phyloP scores from a whole-genome alignment of 2,797 vertebrate genomes.

The Pseudopleuronectes americanus region DNA sequence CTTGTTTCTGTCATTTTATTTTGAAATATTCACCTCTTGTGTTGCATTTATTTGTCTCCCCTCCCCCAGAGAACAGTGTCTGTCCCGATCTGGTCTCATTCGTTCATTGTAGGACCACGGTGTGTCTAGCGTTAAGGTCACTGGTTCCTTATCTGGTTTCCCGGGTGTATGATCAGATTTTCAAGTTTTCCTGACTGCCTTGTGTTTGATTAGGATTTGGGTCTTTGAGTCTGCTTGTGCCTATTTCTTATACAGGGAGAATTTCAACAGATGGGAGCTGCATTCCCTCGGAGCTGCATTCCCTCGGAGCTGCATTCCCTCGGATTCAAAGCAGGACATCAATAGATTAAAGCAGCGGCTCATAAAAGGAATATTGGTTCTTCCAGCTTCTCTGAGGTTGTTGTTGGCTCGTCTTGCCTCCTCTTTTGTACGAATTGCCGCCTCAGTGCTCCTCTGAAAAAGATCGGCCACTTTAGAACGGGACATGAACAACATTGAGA shows the following conservation, averaged over 20 bases:
- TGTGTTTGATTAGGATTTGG: no score
- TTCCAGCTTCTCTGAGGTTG: slow-evolving; percentile 56
- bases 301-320: no score
- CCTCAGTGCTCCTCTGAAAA: slow-evolving; percentile 70
- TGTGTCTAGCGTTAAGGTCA: no score
- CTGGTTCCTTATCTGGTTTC: no score
- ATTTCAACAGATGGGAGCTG: slow-evolving; percentile 21
- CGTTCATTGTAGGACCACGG: no score
- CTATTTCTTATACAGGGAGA: no score
- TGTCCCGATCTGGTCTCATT: background rate
- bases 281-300: slow-evolving; percentile 41
- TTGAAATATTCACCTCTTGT: background rate
- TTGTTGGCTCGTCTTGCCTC: slow-evolving; percentile 63
- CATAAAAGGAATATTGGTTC: slow-evolving; percentile 71
- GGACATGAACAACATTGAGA: slow-evolving; percentile 63
- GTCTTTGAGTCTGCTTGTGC: no score
- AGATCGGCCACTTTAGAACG: slow-evolving; percentile 74
- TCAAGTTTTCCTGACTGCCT: no score
- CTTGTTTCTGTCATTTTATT: background rate
- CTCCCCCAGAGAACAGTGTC: background rate
- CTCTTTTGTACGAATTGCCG: slow-evolving; percentile 70
- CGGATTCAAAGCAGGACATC: slow-evolving; percentile 46
- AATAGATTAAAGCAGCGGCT: slow-evolving; percentile 54
- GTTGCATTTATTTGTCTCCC: background rate
- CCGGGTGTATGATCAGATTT: no score